Conservation (phyloP, 2,113 vertebrate genomes). For the Lasiurus cinereus region DNA sequence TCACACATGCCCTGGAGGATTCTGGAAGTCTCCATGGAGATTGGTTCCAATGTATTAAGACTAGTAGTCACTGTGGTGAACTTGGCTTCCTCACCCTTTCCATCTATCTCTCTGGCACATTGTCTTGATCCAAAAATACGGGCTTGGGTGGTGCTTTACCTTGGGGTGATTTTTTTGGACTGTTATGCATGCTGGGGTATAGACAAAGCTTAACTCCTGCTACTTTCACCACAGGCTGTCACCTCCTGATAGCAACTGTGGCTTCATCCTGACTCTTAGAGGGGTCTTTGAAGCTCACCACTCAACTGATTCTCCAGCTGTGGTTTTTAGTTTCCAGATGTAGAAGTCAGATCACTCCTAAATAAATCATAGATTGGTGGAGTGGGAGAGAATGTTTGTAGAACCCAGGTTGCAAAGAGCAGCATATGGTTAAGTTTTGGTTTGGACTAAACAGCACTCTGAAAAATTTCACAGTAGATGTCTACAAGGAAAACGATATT, state of each 20-base stretch:
- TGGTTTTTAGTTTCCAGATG: conserved; percentile 52
- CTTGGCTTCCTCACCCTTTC: not conserved
- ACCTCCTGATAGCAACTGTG: not conserved
- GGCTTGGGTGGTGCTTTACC: not conserved
- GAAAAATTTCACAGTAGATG: conserved; percentile 19
- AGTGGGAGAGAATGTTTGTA: conserved; percentile 25
- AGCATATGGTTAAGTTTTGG: conserved; percentile 25
- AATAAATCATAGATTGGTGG: conserved; percentile 36
- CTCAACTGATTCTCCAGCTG: conserved; percentile 24
- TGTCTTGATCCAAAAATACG: not conserved
- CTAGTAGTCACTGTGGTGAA: not conserved
- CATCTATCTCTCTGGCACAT: not conserved
- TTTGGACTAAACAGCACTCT: not conserved
- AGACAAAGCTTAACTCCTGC: not conserved
- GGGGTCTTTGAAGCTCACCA: not conserved
- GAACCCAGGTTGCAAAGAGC: not conserved
- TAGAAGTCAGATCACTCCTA: not conserved
- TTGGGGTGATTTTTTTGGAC: not conserved
- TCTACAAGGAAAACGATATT: conserved; percentile 7
- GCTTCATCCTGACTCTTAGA: not conserved
- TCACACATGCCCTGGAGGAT: not conserved
- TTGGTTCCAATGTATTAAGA: not conserved
- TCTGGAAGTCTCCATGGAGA: not conserved
- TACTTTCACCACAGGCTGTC: not conserved
- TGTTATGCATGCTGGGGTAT: not conserved